These are phyloP conservation scores for Spondyliosoma cantharus DNA, from an alignment of 2,797 vertebrate species.

Conservation along the genomic window DNA sequence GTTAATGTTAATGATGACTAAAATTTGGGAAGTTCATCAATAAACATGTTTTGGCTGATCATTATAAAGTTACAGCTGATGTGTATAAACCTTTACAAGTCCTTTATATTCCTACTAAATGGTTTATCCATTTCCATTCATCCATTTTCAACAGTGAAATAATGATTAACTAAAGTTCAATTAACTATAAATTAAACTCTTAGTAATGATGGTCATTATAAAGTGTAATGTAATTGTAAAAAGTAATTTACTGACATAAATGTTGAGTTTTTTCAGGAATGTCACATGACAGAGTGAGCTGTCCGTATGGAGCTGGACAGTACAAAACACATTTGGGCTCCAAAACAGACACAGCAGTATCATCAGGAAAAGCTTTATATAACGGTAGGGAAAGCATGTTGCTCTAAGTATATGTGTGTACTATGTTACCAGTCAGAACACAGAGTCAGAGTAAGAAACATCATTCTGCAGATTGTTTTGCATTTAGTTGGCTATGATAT, in stretches of 20 bases:
- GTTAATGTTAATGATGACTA: too few relatives aligned
- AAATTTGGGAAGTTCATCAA: too few relatives aligned
- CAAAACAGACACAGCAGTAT: neutral
- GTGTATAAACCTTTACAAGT: too few relatives aligned
- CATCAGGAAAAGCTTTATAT: neutral
- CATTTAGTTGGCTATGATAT: conserved; percentile 3
- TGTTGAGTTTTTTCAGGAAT: conserved; percentile 1
- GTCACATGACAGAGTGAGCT: neutral
- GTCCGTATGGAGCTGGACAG: neutral
- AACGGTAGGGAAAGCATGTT: neutral
- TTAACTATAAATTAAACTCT: too few relatives aligned
- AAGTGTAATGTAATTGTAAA: too few relatives aligned
- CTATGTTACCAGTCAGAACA: neutral
- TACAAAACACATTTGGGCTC: neutral
- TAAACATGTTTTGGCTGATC: too few relatives aligned
- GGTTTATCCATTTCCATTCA: too few relatives aligned
- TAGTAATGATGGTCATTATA: too few relatives aligned
- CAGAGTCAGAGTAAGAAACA: conserved; percentile 1
- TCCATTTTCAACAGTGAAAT: too few relatives aligned
- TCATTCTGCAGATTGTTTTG: conserved; percentile 25
- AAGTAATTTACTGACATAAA: neutral
- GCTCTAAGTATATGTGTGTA: neutral
- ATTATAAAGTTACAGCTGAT: too few relatives aligned
- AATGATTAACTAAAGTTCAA: too few relatives aligned
- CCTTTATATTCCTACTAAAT: too few relatives aligned